Evolutionary conservation across 2,113 vertebrate species (phyloP), one percentile per base, ranked within the genome.

Genomic region (Reinhardtius hippoglossoides): DNA sequence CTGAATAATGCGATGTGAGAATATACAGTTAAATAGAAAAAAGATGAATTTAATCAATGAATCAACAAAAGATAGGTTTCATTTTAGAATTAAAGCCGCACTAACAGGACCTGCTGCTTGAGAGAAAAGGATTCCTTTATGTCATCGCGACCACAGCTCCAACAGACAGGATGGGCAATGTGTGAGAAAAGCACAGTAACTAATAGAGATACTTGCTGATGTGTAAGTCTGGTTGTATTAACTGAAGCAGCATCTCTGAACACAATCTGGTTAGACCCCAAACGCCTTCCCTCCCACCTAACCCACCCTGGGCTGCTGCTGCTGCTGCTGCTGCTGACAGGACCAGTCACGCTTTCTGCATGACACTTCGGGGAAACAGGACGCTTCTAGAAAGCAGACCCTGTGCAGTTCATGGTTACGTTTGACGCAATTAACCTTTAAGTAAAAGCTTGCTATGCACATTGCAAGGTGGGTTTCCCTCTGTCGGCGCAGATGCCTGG

Each of bases 351-450:
- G 9, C 74, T 88, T 78, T 89, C 79, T 67, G 56, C 63, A 69
- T 71, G 68, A 85, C 78, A 63, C 67, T 91, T 92, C 88, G 89
- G 87, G 77, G 90, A 93, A 93, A 91, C 62, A 1, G 72, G 44
- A 57, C 4, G 40, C 64, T 46, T 73, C 56, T 73, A 61, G 55
- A 44, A 26, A 57, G 59, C 72, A 73, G 65, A 62, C 72, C 37
- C 60, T 67, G 57, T 74, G 60, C 78, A 76, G n/a, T 65, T 76
- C 78, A 74, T 78, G 84, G 86, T 91, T 74, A 80, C 15, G 26
- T 14, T 24, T 89, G 87, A 87, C 76, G 73, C 71, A 80, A 13
- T 82, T 63, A 23, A 57, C 69, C 26, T 75, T 18, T 50, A 13
- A 42, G 12, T 13, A 12, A 9, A 40, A 9, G 37, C 8, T 12